Percentiles rank a stretch among this genome's conserved stretches.
Conservation (phyloP, 2,888 invertebrate genomes). For the Phengaris arion region DNA sequence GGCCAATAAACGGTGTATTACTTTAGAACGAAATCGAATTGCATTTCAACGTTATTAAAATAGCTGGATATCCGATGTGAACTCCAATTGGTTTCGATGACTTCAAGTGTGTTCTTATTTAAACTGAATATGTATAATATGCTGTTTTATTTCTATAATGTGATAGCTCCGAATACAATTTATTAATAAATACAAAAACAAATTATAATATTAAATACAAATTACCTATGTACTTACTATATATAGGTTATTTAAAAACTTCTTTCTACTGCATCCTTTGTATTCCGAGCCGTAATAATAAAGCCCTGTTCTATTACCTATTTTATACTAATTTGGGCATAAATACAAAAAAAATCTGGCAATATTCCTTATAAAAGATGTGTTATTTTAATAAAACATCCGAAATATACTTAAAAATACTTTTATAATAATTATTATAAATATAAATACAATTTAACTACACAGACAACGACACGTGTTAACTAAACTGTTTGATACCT, state of each 20-base stretch:
- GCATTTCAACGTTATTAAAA: constrained; percentile 23
- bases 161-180: too few relatives aligned
- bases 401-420: neutral
- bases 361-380: too few relatives aligned
- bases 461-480: neutral
- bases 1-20: neutral
- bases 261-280: too few relatives aligned
- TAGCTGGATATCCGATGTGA: constrained; percentile 8
- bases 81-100: constrained; percentile 2
- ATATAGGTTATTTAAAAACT: too few relatives aligned
- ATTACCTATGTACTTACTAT: too few relatives aligned
- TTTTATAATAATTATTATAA: too few relatives aligned
- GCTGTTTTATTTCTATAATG: neutral
- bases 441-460: neutral
- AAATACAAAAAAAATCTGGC: too few relatives aligned
- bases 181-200: too few relatives aligned
- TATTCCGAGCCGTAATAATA: too few relatives aligned
- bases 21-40: neutral
- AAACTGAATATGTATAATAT: neutral
- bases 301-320: too few relatives aligned
- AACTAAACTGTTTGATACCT: neutral
- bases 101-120: constrained; percentile 1
- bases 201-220: too few relatives aligned
- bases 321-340: too few relatives aligned
- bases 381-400: neutral